Conservation (phyloP, 2,797 vertebrate genomes). For the Cetoscarus ocellatus region DNA sequence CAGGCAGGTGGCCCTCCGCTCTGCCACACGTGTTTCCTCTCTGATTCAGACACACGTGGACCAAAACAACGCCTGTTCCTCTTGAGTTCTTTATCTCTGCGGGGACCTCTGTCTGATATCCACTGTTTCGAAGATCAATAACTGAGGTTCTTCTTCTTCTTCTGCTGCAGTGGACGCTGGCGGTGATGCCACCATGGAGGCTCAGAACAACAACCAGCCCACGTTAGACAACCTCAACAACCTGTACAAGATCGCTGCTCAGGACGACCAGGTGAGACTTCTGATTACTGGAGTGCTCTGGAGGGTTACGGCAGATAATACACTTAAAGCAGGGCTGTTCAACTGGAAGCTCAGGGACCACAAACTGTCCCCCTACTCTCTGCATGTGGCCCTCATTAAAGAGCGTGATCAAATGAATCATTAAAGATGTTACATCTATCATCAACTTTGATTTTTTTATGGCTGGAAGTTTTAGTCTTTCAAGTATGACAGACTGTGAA, state of each 20-base stretch:
- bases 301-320: too few relatives aligned
- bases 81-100: not conserved
- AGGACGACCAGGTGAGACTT: constrained; percentile 57
- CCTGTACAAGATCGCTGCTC: constrained; percentile 83
- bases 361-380: too few relatives aligned
- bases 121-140: not conserved
- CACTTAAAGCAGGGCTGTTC: too few relatives aligned
- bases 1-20: not conserved
- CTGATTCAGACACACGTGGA: not conserved
- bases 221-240: constrained; percentile 88
- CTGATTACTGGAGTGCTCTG: too few relatives aligned
- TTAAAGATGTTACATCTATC: too few relatives aligned
- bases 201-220: constrained; percentile 87
- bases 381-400: too few relatives aligned
- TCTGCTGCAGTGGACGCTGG: constrained; percentile 29
- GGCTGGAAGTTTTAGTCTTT: too few relatives aligned
- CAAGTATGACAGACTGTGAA: too few relatives aligned
- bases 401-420: too few relatives aligned
- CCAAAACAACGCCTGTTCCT: not conserved
- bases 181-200: constrained; percentile 90
- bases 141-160: not conserved
- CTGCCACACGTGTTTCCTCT: not conserved
- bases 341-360: too few relatives aligned
- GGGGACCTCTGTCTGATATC: not conserved
- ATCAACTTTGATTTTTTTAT: too few relatives aligned